A percentile compares a stretch with the other conserved stretches of the same genome.
Conservation (phyloP, 2,797 vertebrate genomes). For the Chelon auratus region DNA sequence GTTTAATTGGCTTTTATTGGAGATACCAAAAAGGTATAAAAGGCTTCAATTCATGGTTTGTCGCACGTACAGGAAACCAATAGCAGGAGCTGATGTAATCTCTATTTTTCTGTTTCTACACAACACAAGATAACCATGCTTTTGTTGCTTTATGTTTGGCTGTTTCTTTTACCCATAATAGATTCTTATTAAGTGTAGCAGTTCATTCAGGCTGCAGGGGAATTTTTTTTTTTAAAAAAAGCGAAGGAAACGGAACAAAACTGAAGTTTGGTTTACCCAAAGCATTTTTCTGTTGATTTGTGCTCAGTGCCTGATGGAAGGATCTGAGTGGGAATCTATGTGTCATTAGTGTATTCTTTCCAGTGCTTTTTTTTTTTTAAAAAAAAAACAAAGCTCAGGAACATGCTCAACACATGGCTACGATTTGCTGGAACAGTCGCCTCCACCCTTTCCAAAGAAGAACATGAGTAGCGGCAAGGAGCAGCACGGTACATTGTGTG, state of each 20-base stretch:
- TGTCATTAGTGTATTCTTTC: constrained; percentile 65
- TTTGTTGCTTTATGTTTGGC: constrained; percentile 32
- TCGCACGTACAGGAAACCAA: constrained; percentile 16
- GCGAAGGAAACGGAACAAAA: constrained; percentile 41
- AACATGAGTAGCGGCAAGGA: constrained; percentile 56
- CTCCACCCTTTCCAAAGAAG: constrained; percentile 48
- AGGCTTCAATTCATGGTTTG: constrained; percentile 12
- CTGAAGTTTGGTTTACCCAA: constrained; percentile 21
- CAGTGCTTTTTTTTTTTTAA: constrained; percentile 8
- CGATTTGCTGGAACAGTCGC: constrained; percentile 64
- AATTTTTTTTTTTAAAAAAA: not conserved
- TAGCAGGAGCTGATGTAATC: constrained; percentile 20
- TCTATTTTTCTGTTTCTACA: constrained; percentile 19
- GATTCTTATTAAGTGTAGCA: constrained; percentile 47
- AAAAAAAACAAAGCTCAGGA: constrained; percentile 39
- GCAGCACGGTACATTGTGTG: constrained; percentile 29
- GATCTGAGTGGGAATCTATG: constrained; percentile 63
- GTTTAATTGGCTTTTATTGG: constrained; percentile 19
- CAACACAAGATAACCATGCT: constrained; percentile 25
- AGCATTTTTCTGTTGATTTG: constrained; percentile 50
- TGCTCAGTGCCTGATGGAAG: constrained; percentile 41
- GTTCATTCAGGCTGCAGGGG: constrained; percentile 37
- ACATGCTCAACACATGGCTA: constrained; percentile 71
- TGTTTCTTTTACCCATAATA: constrained; percentile 16
- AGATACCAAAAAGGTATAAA: constrained; percentile 7